Evolutionary conservation across 1,140 invertebrate species (phyloP).

Genomic region (Bombus affinis): DNA sequence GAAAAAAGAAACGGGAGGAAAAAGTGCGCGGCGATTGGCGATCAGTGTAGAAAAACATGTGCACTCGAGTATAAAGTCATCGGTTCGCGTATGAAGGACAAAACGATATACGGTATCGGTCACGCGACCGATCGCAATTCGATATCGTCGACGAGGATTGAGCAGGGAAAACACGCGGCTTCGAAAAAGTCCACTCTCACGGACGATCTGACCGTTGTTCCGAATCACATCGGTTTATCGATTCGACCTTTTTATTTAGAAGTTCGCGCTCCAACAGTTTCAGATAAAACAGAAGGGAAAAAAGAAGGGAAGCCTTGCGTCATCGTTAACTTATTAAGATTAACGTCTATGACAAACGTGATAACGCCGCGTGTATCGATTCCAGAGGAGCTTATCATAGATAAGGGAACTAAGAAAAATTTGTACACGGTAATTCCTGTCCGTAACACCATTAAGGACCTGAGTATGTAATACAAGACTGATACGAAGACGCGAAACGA

Average conservation of each 20-base stretch:
- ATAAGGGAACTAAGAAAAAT: neutral
- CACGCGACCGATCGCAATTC: constrained; percentile 29
- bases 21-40: neutral
- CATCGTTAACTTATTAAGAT: constrained; percentile 6
- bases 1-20: neutral
- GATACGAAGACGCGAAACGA: neutral
- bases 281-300: neutral
- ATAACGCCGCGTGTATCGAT: constrained; percentile 24
- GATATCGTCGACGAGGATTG: constrained; percentile 15
- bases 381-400: neutral
- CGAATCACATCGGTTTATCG: constrained; percentile 19
- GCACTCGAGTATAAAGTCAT: neutral
- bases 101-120: constrained; percentile 46
- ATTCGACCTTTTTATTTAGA: constrained; percentile 21
- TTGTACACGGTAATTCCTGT: neutral
- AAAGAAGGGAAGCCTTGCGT: neutral
- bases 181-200: constrained; percentile 20
- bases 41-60: neutral
- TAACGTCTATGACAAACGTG: neutral
- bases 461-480: neutral
- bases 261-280: neutral
- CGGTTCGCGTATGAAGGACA: constrained; percentile 10
- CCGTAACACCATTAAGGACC: neutral
- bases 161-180: neutral
- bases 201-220: constrained; percentile 9